These are phyloP conservation scores for Crenichthys baileyi DNA, from an alignment of 2,797 vertebrate species.

Conservation along the genomic window DNA sequence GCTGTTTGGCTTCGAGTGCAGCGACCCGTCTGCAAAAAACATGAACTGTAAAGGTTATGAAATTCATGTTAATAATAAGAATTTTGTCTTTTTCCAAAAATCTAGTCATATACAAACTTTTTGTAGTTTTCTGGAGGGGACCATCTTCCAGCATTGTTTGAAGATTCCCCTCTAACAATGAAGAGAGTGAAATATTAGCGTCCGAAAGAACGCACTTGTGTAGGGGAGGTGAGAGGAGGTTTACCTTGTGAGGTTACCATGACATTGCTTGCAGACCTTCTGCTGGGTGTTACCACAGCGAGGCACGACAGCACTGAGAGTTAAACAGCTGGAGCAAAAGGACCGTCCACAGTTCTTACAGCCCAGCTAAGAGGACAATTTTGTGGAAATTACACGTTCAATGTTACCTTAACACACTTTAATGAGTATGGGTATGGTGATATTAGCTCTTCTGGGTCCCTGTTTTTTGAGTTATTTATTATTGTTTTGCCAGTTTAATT, in stretches of 20 bases:
- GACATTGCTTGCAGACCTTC: conserved; percentile 94
- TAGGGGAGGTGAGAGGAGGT: background rate
- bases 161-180: conserved; percentile 78
- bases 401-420: background rate
- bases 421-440: background rate
- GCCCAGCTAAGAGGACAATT: conserved; percentile 80
- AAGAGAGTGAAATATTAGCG: background rate
- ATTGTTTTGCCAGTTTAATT: background rate
- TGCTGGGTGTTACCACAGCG: conserved; percentile 86
- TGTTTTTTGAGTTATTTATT: background rate
- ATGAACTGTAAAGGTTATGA: conserved; percentile 22
- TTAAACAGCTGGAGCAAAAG: conserved; percentile 91
- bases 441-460: background rate
- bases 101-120: conserved; percentile 84
- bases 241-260: conserved; percentile 88
- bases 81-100: background rate
- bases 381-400: background rate
- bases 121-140: conserved; percentile 99
- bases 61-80: background rate
- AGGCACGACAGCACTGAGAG: conserved; percentile 86
- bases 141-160: conserved; percentile 86
- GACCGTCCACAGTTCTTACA: conserved; percentile 92
- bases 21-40: conserved; percentile 87
- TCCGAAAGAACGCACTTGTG: background rate
- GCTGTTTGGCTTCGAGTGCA: conserved; percentile 89